phyloP scores from a whole-genome alignment of 1,140 invertebrate genomes.

The Helicorthomorpha holstii region DNA sequence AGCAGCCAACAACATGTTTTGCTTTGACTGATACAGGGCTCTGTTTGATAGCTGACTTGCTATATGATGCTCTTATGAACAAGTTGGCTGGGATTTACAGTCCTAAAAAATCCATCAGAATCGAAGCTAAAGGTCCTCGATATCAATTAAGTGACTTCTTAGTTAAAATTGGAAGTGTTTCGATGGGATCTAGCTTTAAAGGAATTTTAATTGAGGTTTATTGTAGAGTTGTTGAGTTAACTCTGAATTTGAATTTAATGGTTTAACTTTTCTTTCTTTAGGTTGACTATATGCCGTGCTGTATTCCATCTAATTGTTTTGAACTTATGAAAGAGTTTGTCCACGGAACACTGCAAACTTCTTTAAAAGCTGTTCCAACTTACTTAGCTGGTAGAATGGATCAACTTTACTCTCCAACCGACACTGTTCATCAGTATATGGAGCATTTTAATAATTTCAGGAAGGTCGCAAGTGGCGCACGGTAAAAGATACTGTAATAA shows the following conservation, averaged over 20 bases:
- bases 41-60: slow-evolving; percentile 67
- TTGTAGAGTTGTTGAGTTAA: slow-evolving; percentile 9
- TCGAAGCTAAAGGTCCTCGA: slow-evolving; percentile 79
- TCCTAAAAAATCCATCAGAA: slow-evolving; percentile 56
- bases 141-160: slow-evolving; percentile 89
- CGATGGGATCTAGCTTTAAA: slow-evolving; percentile 83
- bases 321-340: slow-evolving; percentile 80
- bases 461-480: too few species aligned
- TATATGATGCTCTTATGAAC: slow-evolving; percentile 79
- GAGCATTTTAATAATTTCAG: slow-evolving; percentile 82
- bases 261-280: slow-evolving; percentile 22
- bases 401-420: slow-evolving; percentile 56
- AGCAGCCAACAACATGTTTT: slow-evolving; percentile 86
- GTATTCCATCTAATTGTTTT: slow-evolving; percentile 72
- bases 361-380: slow-evolving; percentile 42
- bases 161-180: slow-evolving; percentile 81
- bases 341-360: slow-evolving; percentile 71
- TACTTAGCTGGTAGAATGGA: slow-evolving; percentile 54
- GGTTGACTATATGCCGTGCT: slow-evolving; percentile 83
- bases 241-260: not conserved
- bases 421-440: slow-evolving; percentile 86
- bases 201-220: slow-evolving; percentile 77
- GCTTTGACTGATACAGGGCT: slow-evolving; percentile 56
- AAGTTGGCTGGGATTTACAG: slow-evolving; percentile 74
- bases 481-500: too few species aligned